These are phyloP conservation scores for Cyaniris semiargus DNA, from an alignment of 2,888 invertebrate species.

Conservation along the genomic window DNA sequence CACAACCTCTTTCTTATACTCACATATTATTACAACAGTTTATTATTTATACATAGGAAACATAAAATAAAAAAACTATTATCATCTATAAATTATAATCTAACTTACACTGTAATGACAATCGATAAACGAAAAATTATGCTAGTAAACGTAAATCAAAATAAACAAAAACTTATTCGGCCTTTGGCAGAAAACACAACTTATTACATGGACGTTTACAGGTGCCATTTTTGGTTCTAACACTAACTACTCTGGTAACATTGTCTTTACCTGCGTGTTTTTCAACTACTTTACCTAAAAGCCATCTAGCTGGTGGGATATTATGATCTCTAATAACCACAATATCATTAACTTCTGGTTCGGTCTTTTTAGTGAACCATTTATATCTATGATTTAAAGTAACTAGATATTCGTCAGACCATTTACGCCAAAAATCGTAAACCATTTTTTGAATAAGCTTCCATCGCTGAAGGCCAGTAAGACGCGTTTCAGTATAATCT, in stretches of 20 bases:
- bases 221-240: neutral
- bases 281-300: conserved; percentile 37
- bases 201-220: neutral
- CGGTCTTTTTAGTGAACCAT: conserved; percentile 35
- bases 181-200: neutral
- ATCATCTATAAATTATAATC: no score
- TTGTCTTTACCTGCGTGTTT: conserved; percentile 37
- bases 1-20: no score
- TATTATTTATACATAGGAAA: no score
- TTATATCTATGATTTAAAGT: conserved; percentile 39
- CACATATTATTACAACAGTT: no score
- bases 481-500: neutral
- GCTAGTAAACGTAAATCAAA: no score
- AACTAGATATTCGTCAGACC: conserved; percentile 40
- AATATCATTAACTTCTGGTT: conserved; percentile 33
- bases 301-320: conserved; percentile 32
- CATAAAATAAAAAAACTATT: no score
- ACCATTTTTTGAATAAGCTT: conserved; percentile 35
- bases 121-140: no score
- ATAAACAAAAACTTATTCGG: no score
- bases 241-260: conserved; percentile 37
- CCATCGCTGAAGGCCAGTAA: neutral
- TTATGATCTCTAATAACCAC: neutral
- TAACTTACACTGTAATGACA: no score
- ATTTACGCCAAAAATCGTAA: conserved; percentile 42